These are phyloP conservation scores for Xestia c-nigrum DNA, from an alignment of 2,888 invertebrate species.

Conservation along the genomic window DNA sequence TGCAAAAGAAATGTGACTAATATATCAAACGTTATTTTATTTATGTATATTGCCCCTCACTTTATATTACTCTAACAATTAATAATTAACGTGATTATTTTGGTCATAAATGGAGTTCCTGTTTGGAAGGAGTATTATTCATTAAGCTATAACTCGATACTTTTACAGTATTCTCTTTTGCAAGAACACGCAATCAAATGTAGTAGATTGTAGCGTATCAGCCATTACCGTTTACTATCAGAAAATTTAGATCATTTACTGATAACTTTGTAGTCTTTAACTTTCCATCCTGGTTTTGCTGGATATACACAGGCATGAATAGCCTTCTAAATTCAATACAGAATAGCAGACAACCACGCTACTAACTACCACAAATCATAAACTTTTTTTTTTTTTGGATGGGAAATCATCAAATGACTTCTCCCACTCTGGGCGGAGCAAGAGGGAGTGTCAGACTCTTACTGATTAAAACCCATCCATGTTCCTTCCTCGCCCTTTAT, in stretches of 20 bases:
- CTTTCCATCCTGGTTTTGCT: too few relatives aligned
- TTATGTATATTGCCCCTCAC: constrained; percentile 25
- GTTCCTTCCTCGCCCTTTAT: too few relatives aligned
- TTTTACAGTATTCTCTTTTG: constrained; percentile 3
- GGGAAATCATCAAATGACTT: too few relatives aligned
- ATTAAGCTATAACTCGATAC: constrained; percentile 7
- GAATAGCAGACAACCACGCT: not conserved
- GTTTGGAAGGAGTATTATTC: not conserved
- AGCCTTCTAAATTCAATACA: too few relatives aligned
- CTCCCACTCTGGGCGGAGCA: too few relatives aligned
- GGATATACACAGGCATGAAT: too few relatives aligned
- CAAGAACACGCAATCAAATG: not conserved
- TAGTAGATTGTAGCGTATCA: not conserved
- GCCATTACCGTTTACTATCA: too few relatives aligned
- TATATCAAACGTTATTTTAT: constrained; percentile 22
- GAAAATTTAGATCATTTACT: too few relatives aligned
- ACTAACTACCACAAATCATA: not conserved
- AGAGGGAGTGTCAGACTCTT: too few relatives aligned
- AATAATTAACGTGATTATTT: constrained; percentile 4
- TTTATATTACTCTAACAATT: constrained; percentile 16
- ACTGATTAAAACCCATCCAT: too few relatives aligned
- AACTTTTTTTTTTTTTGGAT: too few relatives aligned
- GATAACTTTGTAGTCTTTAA: too few relatives aligned
- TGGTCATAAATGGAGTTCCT: constrained; percentile 8
- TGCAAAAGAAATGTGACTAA: not conserved